Percentiles rank a stretch among this genome's conserved stretches.
phyloP scores from a whole-genome alignment of 2,888 invertebrate species.

The Euphydryas editha region DNA sequence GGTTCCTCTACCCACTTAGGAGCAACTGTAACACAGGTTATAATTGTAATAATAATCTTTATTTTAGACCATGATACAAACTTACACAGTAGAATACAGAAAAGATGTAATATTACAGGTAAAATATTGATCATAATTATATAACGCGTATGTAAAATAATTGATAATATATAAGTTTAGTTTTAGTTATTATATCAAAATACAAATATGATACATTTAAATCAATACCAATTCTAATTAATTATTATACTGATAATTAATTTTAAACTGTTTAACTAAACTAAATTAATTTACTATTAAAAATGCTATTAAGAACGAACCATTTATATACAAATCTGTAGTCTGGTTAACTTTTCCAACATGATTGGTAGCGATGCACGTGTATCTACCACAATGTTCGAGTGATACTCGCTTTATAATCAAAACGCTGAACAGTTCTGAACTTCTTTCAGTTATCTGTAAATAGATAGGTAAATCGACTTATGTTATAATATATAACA shows the following conservation, averaged over 20 bases:
- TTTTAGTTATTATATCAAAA: too few relatives aligned
- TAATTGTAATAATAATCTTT: not conserved
- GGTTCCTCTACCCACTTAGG: conserved; percentile 91
- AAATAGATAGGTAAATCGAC: conserved; percentile 42
- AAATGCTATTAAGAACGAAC: conserved; percentile 61
- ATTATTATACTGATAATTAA: too few relatives aligned
- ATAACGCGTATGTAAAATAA: too few relatives aligned
- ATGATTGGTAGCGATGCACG: conserved; percentile 88
- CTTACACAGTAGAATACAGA: too few relatives aligned
- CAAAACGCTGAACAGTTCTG: conserved; percentile 87
- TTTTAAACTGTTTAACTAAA: too few relatives aligned
- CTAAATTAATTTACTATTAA: too few relatives aligned
- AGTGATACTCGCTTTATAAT: conserved; percentile 88
- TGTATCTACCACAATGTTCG: conserved; percentile 88
- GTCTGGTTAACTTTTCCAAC: conserved; percentile 89
- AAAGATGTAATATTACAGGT: not conserved
- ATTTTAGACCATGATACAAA: not conserved
- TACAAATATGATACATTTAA: too few relatives aligned
- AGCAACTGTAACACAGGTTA: conserved; percentile 82
- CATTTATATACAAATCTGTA: conserved; percentile 88
- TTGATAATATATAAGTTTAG: too few relatives aligned
- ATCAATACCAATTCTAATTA: too few relatives aligned
- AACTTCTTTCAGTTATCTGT: conserved; percentile 86
- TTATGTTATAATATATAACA: not conserved
- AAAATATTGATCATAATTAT: too few relatives aligned